Evolutionary conservation across 2,888 invertebrate genomes (phyloP), one percentile per base, ranked within the genome.

Genomic region (Mythimna pallens): DNA sequence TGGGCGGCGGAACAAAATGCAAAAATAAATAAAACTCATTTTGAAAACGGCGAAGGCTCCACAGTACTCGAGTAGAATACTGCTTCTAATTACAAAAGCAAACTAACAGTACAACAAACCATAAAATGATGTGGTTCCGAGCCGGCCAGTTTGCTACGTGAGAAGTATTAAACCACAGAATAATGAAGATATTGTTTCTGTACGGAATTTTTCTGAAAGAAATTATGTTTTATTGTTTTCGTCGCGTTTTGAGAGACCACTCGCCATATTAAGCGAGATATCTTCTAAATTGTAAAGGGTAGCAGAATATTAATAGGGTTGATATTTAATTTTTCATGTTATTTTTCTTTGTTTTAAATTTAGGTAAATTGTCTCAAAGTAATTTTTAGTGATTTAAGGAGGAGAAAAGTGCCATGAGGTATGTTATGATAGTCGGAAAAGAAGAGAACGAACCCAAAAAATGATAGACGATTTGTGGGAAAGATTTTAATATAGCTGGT

Each of bases 91-190:
- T 86, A 83, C 65, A 67, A 76, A 84, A 82, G 75, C 76, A 79
- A 80, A 81, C 83, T 73, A 87, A 81, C 72, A 63, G 80, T 83
- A 88, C 85, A 87, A 86, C 86, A 84, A 80, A 87, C 73, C 77
- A 81, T 76, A 73, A 77, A 86, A 81, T 80, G 81, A 80, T 86
- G 83, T 83, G 86, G 86, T 86, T 81, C 72, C 77, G 63, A 63
- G 77, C 71, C 70, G 76, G 79, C 82, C 82, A 80, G 80, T 66
- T 73, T 40, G 36, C 82, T 76, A 89, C 89, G 89, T 89, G 89
- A 78, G 57, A 30, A 40, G 88, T 80, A 82, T 89, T 66, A 85
- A 81, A 73, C 52, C 52, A 63, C 59, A 68, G 50, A 64, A 69
- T 74, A 76, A 76, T 63, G 80, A 81, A 82, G 77, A 73, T 73